Base-by-base conservation (phyloP, 1,140 invertebrate genomes). In the Diorhabda carinulata region DNA sequence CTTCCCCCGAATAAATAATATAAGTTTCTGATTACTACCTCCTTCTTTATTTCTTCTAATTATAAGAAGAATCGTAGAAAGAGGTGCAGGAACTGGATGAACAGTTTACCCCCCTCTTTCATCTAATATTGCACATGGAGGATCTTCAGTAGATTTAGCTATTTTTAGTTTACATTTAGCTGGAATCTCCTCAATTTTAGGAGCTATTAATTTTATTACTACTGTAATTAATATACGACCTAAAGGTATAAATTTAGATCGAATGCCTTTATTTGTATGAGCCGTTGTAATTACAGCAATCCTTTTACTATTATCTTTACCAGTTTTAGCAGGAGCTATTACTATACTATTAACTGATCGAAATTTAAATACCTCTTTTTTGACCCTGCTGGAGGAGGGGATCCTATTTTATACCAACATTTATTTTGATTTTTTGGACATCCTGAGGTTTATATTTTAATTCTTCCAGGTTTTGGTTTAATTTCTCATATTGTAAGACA, bases 391-490 rank as follows among this genome's bases (percentile, higher is more conserved):
- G 87, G 87, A 68, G 88, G 88, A 44, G 89, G 89, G 64, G 87
- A 91, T 73, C 88, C 88, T 61, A 84, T 91, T 82, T 71, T 91
- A 75, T 92, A 87, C 74, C 90, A 92, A 86, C 90, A 92, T 80
- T 83, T 91, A 84, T 91, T 92, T 85, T 91, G 88, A 86, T 91
- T 92, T 82, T 91, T 90, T 86, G 89, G 89, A 0, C 90, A 92
- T 70, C 88, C 89, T 47, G 89, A 91, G 86, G 89, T 91, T 73
- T 91, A 92, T 82, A 90, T 92, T 88, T 81, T 88, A 83, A 88
- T 88, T 84, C 75, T 87, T 73, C 85, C 84, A 5, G 84, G 84
- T 82, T 89, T 88, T 83, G 87, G 86, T 25, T 84, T 89, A 82
- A 86, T 88, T 78, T 88, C 85, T 43, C 86, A 88, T 78, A 87